phyloP scores from a whole-genome alignment of 1,140 invertebrate species.

The Drosophila ambigua region DNA sequence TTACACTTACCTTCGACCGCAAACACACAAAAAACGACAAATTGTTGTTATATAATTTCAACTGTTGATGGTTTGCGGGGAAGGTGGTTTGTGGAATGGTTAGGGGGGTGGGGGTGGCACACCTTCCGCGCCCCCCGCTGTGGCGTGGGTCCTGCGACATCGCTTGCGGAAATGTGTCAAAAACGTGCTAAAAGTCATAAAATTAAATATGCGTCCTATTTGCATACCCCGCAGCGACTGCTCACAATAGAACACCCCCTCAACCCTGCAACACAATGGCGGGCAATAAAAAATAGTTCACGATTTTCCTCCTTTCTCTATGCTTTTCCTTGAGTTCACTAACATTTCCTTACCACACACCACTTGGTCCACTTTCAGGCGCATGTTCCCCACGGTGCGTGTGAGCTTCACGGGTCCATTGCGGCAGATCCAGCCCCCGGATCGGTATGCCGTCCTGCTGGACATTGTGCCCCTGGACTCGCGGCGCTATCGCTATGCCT shows the following conservation, averaged over 20 bases:
- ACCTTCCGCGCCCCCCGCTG: slow-evolving; percentile 18
- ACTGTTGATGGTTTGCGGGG: slow-evolving; percentile 3
- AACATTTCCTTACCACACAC: neutral
- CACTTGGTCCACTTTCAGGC: slow-evolving; percentile 86
- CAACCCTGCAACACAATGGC: slow-evolving; percentile 34
- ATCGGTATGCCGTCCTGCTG: slow-evolving; percentile 96
- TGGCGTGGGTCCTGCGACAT: slow-evolving; percentile 34
- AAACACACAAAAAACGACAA: slow-evolving; percentile 11
- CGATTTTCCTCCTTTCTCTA: slow-evolving; percentile 50
- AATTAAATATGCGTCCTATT: slow-evolving; percentile 83
- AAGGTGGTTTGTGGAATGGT: slow-evolving; percentile 8
- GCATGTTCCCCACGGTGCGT: slow-evolving; percentile 99
- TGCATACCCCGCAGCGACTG: slow-evolving; percentile 45
- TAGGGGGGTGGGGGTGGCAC: neutral
- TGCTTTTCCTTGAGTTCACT: slow-evolving; percentile 51
- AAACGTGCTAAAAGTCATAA: slow-evolving; percentile 83
- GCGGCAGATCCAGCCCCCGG: slow-evolving; percentile 86
- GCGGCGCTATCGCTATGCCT: slow-evolving; percentile 98
- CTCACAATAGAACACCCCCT: no score
- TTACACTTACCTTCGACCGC: slow-evolving; percentile 66
- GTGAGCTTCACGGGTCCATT: slow-evolving; percentile 95
- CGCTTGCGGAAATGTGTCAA: slow-evolving; percentile 79
- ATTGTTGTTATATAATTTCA: slow-evolving; percentile 11
- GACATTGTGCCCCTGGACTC: slow-evolving; percentile 98
- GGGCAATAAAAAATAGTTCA: slow-evolving; percentile 62